Evolutionary conservation across 2,888 invertebrate genomes (phyloP), one percentile per base, ranked within the genome.

Genomic region (Phyto melanocephala): DNA sequence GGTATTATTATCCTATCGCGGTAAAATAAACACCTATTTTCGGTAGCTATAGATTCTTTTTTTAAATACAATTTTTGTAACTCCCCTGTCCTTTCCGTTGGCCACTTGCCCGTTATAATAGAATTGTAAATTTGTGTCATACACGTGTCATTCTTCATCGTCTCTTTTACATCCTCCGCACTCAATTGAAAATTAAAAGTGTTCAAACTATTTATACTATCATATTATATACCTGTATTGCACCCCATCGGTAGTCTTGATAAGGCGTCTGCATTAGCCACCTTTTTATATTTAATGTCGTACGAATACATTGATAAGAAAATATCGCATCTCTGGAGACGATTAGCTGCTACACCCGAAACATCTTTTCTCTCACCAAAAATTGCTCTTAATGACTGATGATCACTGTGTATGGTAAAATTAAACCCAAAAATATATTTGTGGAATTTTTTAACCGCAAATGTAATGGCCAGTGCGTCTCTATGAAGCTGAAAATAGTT

Each of bases 281-380:
- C 33, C 20, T 75, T 50, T 47, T 72, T 79, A 17, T 80, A 63
- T 7, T 80, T 42, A 1, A 80, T 68, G 45, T 65, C 24, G 11
- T 77, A 77, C 11, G 65, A 50, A 54, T 81, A 84, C 52, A 75
- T 63, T 0, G 75, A 71, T 22, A 84, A 60, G 2, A 28, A 47
- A 10, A 81, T 24, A 6, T 75, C 76, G 75, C 80, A 82, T 8
- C 77, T 40, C 24, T 78, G 82, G 8, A 82, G 17, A 10, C 82
- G 56, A n/a, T 58, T 56, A 2, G 74, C 56, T 5, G 81, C 75
- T 10, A 75, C 54, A 15, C 47, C 65, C 35, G 54, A 22, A 22
- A 63, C 15, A 52, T 74, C 75, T 56, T 65, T 75, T 13, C 24
- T 63, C 8, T 75, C 45, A n/a, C 52, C 52, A 45, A 74, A 76